These are phyloP conservation scores for Anthrax anthrax DNA, from an alignment of 2,888 invertebrate genomes.

Conservation along the genomic window DNA sequence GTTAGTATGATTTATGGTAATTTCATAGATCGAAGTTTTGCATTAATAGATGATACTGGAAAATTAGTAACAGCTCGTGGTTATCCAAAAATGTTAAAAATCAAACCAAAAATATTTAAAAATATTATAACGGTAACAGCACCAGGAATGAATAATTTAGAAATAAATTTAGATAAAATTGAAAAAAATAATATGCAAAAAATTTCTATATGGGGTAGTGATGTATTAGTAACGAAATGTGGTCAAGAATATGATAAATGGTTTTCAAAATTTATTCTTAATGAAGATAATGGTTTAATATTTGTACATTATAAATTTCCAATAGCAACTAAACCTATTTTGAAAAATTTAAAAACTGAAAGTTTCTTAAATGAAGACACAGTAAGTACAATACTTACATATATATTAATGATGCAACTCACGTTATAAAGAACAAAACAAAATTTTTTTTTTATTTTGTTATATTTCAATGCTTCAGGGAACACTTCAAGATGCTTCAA, in stretches of 20 bases:
- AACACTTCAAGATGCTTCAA: constrained; percentile 46
- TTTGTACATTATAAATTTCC: neutral
- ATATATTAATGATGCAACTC: too few relatives aligned
- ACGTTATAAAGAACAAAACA: too few relatives aligned
- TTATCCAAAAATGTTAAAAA: constrained; percentile 40
- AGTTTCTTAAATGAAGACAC: neutral
- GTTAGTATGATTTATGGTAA: constrained; percentile 41
- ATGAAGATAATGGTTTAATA: constrained; percentile 35
- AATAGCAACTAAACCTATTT: neutral
- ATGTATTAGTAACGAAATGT: constrained; percentile 51
- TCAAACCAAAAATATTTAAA: constrained; percentile 37
- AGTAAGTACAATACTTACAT: neutral
- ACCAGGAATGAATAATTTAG: constrained; percentile 39
- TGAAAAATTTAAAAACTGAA: neutral
- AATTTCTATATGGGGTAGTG: constrained; percentile 40
- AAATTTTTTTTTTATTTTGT: too few relatives aligned
- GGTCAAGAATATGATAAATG: constrained; percentile 55
- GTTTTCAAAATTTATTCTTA: constrained; percentile 45
- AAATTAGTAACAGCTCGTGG: constrained; percentile 44
- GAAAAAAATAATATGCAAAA: constrained; percentile 27
- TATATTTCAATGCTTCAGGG: too few relatives aligned
- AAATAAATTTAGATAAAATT: constrained; percentile 36
- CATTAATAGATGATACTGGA: constrained; percentile 45
- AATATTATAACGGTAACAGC: constrained; percentile 39
- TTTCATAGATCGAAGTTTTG: constrained; percentile 29